Evolutionary conservation across 1,140 invertebrate species (phyloP).

Genomic region (Trichonephila inaurata): DNA sequence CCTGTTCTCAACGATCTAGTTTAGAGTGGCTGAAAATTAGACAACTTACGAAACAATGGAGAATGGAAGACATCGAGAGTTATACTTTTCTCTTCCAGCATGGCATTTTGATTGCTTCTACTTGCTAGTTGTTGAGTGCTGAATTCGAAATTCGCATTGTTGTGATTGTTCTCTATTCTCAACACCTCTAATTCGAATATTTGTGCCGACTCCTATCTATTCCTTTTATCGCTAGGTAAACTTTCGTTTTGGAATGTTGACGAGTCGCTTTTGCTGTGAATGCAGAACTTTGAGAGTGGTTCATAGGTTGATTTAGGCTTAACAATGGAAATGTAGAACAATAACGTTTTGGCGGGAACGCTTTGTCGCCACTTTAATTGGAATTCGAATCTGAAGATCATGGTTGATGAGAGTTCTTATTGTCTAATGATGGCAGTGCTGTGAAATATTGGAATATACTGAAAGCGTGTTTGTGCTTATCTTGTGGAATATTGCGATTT

Average conservation of each 20-base stretch:
- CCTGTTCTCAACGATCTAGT: not conserved
- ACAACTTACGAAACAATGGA: not conserved
- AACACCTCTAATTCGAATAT: not conserved
- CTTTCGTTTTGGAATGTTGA: slow-evolving; percentile 25
- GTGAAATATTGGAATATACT: too few relatives aligned
- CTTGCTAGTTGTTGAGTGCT: not conserved
- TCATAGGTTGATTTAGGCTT: not conserved
- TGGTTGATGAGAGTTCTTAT: not conserved
- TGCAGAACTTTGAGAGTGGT: too few relatives aligned
- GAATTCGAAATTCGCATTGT: not conserved
- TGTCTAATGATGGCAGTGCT: too few relatives aligned
- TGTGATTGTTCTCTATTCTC: not conserved
- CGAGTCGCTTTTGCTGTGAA: not conserved
- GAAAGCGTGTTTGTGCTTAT: too few relatives aligned
- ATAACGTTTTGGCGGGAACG: not conserved
- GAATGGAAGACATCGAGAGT: not conserved
- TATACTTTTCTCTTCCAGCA: not conserved
- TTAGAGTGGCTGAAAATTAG: not conserved
- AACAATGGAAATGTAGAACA: slow-evolving; percentile 21
- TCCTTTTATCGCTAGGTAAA: not conserved
- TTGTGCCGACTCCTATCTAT: not conserved
- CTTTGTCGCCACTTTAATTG: not conserved
- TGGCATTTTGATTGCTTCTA: not conserved
- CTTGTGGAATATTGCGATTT: too few relatives aligned
- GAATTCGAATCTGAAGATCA: not conserved